Conservation (phyloP, 2,113 vertebrate genomes). For the Tychaedon coryphoeus region DNA sequence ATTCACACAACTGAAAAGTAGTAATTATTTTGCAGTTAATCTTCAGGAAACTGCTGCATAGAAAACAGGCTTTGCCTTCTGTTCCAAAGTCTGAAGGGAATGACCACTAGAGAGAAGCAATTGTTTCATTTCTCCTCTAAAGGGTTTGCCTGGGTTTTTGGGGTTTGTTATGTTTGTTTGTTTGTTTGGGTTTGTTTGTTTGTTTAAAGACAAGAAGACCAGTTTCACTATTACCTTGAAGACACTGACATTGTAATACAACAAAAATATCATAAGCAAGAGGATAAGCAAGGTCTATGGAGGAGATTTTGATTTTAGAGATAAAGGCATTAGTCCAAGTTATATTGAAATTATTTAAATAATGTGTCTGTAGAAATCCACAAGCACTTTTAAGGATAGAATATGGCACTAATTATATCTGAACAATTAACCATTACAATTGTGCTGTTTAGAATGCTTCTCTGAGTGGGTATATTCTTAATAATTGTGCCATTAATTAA, state of each 20-base stretch:
- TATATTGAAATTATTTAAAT: not conserved
- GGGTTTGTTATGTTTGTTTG: not conserved
- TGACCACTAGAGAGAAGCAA: not conserved
- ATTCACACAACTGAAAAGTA: slow-evolving; percentile 19
- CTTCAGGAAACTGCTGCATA: slow-evolving; percentile 10
- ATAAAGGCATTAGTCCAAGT: not conserved
- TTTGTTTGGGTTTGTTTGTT: not conserved
- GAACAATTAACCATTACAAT: slow-evolving; percentile 29
- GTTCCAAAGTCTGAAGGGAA: not conserved
- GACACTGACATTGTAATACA: not conserved
- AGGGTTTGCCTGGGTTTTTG: not conserved
- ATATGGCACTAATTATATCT: not conserved
- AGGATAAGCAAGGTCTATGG: not conserved
- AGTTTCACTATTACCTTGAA: not conserved
- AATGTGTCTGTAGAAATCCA: not conserved
- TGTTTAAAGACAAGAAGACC: not conserved
- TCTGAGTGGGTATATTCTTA: not conserved
- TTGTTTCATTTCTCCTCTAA: not conserved
- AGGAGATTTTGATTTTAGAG: slow-evolving; percentile 1
- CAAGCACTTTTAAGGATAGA: not conserved
- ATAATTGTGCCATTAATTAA: slow-evolving; percentile 11
- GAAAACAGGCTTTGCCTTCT: slow-evolving; percentile 4
- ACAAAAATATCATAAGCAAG: not conserved
- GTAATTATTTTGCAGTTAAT: slow-evolving; percentile 47
- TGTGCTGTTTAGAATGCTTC: not conserved